phyloP scores from a whole-genome alignment of 2,888 invertebrate genomes.

The Harmothoe impar region DNA sequence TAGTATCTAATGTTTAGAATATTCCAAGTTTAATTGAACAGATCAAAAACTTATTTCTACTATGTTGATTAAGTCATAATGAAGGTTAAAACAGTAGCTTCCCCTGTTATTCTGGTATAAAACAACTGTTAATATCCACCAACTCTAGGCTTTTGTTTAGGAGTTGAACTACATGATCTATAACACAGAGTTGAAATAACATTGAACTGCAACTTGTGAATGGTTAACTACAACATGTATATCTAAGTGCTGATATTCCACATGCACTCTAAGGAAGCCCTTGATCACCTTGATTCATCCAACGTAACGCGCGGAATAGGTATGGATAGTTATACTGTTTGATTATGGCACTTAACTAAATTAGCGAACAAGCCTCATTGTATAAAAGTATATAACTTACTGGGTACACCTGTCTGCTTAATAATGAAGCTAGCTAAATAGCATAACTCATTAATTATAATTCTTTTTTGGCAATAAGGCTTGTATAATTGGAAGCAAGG shows the following conservation, averaged over 20 bases:
- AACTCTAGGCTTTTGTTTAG: no score
- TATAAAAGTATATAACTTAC: no score
- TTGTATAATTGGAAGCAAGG: not conserved
- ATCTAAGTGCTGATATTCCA: not conserved
- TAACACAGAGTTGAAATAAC: not conserved
- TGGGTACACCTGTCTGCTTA: not conserved
- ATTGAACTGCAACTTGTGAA: not conserved
- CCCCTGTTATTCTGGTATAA: no score
- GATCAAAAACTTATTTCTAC: no score
- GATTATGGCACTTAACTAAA: not conserved
- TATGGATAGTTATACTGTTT: conserved; percentile 21
- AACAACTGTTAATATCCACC: no score
- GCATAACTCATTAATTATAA: not conserved
- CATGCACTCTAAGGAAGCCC: conserved; percentile 10
- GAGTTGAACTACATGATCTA: no score
- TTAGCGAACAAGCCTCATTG: not conserved
- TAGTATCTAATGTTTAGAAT: no score
- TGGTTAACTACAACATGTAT: conserved; percentile 2
- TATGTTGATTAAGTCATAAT: no score
- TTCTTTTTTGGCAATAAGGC: not conserved
- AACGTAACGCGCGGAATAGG: not conserved
- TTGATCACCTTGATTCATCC: conserved; percentile 10
- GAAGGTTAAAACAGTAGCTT: no score
- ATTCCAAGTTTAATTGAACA: no score
- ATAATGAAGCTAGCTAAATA: no score